Evolutionary conservation across 2,113 vertebrate genomes (phyloP), one percentile per base, ranked within the genome.

Genomic region (Camelus bactrianus): DNA sequence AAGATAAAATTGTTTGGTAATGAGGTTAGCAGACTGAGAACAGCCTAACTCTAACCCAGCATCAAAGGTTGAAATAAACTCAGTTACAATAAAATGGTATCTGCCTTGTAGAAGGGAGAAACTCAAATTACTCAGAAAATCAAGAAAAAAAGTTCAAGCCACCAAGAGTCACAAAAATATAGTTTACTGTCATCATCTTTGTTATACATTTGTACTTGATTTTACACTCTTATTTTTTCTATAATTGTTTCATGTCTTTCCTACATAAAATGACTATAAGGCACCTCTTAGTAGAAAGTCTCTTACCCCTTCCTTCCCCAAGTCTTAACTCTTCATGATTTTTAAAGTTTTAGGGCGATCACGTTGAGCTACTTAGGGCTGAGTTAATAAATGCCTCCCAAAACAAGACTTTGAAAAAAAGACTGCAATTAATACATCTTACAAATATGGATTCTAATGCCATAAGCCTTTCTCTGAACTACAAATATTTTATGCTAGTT

Each of bases 161-260:
- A 91, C 6, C 32, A 85, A 12, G 13, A 91, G 30, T 26, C 77
- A 82, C 38, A 77, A 64, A 96, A 75, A 69, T 24, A 22, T 2
- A 15, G 6, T 79, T 89, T 62, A 72, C 0, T 54, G 4, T 42
- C 4, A 48, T 30, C 4, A 6, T 75, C n/a, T 82, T 87, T 91
- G 38, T 67, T 32, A 94, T 4, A 28, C 2, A 28, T 30, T 8
- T 75, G 28, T 24, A 76, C 17, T 82, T 62, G 22, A 89, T 50
- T 30, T 73, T 82, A 46, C 35, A 90, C 46, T 65, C n/a, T 70
- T 38, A 4, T 69, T 81, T 99, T 67, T 76, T 69, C 16, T 69
- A 15, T 28, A 9, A 64, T 5, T 85, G 30, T 35, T 88, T 80
- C 32, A 52, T 42, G 50, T 85, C n/a, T 93, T 67, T 20, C 62